Evolutionary conservation across 2,888 invertebrate species (phyloP), one percentile per base, ranked within the genome.

Genomic region (Drosophila colorata): DNA sequence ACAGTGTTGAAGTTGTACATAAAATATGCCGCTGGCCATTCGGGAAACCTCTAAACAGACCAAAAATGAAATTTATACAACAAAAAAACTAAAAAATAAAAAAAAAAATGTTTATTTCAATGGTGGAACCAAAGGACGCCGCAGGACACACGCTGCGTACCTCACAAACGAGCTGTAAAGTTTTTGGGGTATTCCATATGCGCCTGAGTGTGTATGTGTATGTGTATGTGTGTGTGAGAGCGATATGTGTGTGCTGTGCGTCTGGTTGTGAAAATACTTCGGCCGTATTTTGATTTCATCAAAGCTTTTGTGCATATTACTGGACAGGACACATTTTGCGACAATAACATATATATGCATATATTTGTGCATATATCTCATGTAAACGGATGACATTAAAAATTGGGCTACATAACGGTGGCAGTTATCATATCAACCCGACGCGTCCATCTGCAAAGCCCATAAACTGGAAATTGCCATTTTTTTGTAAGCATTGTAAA

Each of bases 1-100:
- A 68, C 88, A 84, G 84, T 88, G 84, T 84, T 85, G 84, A 86
- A 86, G 80, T 83, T 79, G 89, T 81, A 88, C 73, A 86, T 87
- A 86, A 81, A 86, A 84, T 79, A 71, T 74, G 89, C 89, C 87
- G 48, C 51, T 53, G 77, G 85, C 65, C 82, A 79, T 79, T 66
- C 71, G 63, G 65, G 69, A 80, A 81, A 82, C 80, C 83, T 86
- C 85, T 88, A 86, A 86, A 86, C 85, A 87, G 84, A 86, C 87
- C 87, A 87, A 88, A 87, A 85, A 85, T 88, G 84, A 85, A 88
- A 85, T 88, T 85, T 85, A 83, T 88, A 84, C 88, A 83, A 86
- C 67, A 80, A 77, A 67, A 78, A 68, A 51, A 59, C 67, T 56
- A 58, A 63, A 25, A n/a, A 31, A 70, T 40, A 81, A 66, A 63